Percentiles rank a stretch among this genome's conserved stretches.
These are phyloP conservation scores for Antheraea mylitta DNA, from an alignment of 1,140 invertebrate species.

Conservation along the genomic window DNA sequence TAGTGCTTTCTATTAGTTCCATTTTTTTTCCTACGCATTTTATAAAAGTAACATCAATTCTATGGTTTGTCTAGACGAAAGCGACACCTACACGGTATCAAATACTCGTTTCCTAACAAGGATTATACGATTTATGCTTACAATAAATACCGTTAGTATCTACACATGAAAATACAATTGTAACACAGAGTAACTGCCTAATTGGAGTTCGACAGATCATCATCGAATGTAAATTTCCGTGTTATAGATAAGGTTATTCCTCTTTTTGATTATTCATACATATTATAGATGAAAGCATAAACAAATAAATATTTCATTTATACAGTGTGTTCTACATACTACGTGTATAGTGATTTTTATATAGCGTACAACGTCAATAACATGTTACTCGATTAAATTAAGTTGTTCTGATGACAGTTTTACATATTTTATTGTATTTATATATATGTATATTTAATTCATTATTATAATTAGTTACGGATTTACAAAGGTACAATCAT, in stretches of 20 bases:
- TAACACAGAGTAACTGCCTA: not conserved
- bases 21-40: slow-evolving; percentile 21
- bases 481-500: too few relatives aligned
- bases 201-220: not conserved
- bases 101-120: too few relatives aligned
- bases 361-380: too few relatives aligned
- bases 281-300: too few relatives aligned
- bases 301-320: not conserved
- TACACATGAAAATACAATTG: not conserved
- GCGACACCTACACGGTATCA: slow-evolving; percentile 16
- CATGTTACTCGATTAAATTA: not conserved
- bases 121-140: not conserved
- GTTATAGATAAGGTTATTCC: too few relatives aligned
- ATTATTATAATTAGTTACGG: too few relatives aligned
- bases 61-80: slow-evolving; percentile 26
- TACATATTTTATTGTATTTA: not conserved
- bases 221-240: not conserved
- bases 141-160: not conserved
- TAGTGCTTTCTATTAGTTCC: slow-evolving; percentile 32
- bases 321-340: not conserved
- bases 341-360: not conserved
- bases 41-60: slow-evolving; percentile 13
- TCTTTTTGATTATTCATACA: too few relatives aligned
- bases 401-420: not conserved
- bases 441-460: too few relatives aligned